Evolutionary conservation across 2,797 vertebrate genomes (phyloP).

Genomic region (Sebastes minor): DNA sequence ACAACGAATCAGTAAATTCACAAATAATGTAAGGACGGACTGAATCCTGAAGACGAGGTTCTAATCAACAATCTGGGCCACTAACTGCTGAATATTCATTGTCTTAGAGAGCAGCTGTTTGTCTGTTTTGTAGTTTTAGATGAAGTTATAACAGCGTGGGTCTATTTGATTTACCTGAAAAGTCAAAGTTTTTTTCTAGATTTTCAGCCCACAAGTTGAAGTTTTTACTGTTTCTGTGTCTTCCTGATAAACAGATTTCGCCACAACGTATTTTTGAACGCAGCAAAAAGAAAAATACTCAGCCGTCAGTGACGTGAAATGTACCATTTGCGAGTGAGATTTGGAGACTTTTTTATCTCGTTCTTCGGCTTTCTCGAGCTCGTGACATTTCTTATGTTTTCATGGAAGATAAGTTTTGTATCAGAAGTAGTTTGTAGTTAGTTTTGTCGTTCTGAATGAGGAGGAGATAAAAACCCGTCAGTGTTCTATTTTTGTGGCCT

Average conservation of each 20-base stretch:
- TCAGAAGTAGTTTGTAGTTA: conserved; percentile 26
- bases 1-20: background rate
- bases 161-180: background rate
- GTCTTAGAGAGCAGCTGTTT: background rate
- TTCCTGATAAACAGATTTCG: background rate
- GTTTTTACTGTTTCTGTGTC: background rate
- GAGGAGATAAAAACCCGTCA: background rate
- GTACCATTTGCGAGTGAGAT: background rate
- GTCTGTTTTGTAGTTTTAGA: conserved; percentile 11
- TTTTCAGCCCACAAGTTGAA: background rate
- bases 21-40: conserved; percentile 14
- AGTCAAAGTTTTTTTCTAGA: background rate
- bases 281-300: conserved; percentile 2
- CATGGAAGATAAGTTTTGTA: conserved; percentile 37
- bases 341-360: background rate
- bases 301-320: background rate
- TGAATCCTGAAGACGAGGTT: conserved; percentile 16
- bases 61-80: background rate
- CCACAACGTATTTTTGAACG: conserved; percentile 8
- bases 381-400: conserved; percentile 12
- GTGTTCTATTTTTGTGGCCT: conserved; percentile 26
- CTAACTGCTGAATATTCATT: background rate
- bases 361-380: background rate
- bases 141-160: background rate
- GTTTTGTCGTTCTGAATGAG: background rate